phyloP scores from a whole-genome alignment of 2,797 vertebrate species.

The Acanthiza pusilla region DNA sequence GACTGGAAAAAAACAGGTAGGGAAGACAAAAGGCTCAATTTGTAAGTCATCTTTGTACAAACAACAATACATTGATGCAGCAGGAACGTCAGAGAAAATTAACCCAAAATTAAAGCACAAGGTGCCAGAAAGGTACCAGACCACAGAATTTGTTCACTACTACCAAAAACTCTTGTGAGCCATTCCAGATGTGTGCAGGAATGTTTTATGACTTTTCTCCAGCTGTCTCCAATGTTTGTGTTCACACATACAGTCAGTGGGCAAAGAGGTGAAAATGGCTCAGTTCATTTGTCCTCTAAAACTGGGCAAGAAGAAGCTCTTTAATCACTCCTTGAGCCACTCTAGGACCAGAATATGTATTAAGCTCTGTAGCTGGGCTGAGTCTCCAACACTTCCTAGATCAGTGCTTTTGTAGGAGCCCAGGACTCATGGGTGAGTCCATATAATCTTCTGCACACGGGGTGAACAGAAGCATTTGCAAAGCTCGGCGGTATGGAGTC shows the following conservation, averaged over 20 bases:
- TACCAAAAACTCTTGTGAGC: background rate
- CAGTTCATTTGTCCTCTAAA: background rate
- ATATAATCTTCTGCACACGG: background rate
- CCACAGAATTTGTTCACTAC: background rate
- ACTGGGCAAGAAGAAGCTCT: background rate
- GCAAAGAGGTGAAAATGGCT: background rate
- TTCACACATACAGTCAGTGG: accelerated
- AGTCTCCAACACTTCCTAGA: background rate
- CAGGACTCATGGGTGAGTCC: background rate
- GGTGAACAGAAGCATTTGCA: background rate
- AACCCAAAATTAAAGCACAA: background rate
- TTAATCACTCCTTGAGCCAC: background rate
- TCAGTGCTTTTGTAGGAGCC: background rate
- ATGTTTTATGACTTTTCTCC: background rate
- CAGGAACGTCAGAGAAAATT: background rate
- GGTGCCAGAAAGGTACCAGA: background rate
- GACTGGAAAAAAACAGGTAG: background rate
- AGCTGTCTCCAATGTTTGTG: background rate
- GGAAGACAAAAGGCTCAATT: background rate
- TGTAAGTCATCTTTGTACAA: background rate
- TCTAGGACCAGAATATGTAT: background rate
- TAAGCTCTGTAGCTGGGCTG: background rate
- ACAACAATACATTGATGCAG: background rate
- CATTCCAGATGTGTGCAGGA: background rate
- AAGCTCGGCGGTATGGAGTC: background rate